Evolutionary conservation across 2,888 invertebrate genomes (phyloP).

Genomic region (Drosophila nr. perissopoda): DNA sequence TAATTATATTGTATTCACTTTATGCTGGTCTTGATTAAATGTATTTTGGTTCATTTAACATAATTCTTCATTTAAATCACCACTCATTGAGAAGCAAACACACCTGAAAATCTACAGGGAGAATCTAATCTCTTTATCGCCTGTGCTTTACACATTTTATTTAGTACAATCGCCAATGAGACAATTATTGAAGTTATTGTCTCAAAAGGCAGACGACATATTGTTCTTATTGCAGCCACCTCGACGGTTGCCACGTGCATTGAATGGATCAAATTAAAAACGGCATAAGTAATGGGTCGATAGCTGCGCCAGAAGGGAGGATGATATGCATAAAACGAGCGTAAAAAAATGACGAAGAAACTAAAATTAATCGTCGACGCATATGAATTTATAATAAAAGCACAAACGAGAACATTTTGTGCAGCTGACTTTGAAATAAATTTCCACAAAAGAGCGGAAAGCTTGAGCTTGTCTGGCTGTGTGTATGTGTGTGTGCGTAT

Average conservation of each 20-base stretch:
- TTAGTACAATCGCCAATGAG: constrained; percentile 16
- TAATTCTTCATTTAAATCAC: no score
- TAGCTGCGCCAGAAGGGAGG: constrained; percentile 17
- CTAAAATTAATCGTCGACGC: constrained; percentile 76
- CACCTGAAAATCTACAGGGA: not conserved
- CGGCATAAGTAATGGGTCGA: constrained; percentile 71
- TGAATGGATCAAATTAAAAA: constrained; percentile 71
- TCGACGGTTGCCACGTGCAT: constrained; percentile 62
- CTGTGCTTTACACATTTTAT: not conserved
- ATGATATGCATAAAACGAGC: constrained; percentile 10
- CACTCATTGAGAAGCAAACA: not conserved
- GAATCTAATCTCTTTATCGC: not conserved
- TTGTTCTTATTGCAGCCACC: constrained; percentile 28
- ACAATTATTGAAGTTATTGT: constrained; percentile 29
- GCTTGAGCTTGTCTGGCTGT: constrained; percentile 15
- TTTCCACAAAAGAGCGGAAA: constrained; percentile 47
- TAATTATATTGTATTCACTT: not conserved
- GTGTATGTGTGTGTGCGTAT: constrained; percentile 15
- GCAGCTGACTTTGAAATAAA: constrained; percentile 77
- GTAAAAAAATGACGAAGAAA: constrained; percentile 47
- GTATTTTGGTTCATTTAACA: not conserved
- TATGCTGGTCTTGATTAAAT: not conserved
- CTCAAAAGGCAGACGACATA: constrained; percentile 36
- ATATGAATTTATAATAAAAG: constrained; percentile 74
- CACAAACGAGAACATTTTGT: constrained; percentile 59